Evolutionary conservation across 1,140 invertebrate species (phyloP).

Genomic region (Drosophila seguyi): DNA sequence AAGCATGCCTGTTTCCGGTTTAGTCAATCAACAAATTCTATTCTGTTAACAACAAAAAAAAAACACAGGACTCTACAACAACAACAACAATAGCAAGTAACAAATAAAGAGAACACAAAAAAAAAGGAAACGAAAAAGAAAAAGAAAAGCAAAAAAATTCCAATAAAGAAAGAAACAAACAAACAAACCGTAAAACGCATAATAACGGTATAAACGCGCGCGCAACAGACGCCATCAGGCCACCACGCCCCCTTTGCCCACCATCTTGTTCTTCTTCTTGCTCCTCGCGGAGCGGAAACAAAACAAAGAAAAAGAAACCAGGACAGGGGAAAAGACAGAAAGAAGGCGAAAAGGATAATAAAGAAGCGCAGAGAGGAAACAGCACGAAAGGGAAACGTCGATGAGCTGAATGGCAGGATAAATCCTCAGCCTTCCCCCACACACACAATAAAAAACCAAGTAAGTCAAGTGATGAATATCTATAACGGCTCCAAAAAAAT

Average conservation of each 20-base stretch:
- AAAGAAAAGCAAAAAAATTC: not conserved
- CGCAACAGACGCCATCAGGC: conserved; percentile 56
- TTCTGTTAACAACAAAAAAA: conserved; percentile 43
- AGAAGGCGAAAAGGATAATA: conserved; percentile 10
- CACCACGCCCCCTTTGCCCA: conserved; percentile 23
- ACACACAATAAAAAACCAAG: no score
- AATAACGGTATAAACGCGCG: conserved; percentile 49
- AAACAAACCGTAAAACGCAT: conserved; percentile 15
- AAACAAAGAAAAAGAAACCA: conserved; percentile 27
- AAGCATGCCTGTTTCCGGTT: conserved; percentile 37
- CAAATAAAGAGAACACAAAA: not conserved
- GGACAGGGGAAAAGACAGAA: conserved; percentile 8
- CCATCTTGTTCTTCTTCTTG: not conserved
- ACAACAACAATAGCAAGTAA: conserved; percentile 1
- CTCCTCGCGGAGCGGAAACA: conserved; percentile 16
- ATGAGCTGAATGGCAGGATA: conserved; percentile 35
- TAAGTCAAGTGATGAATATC: conserved; percentile 33
- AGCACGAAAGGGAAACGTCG: conserved; percentile 13
- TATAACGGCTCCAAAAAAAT: not conserved
- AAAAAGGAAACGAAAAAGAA: not conserved
- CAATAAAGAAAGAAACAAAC: conserved; percentile 2
- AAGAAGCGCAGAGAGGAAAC: conserved; percentile 4
- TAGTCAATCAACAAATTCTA: conserved; percentile 48
- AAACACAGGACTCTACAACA: conserved; percentile 23
- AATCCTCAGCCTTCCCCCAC: not conserved